Evolutionary conservation across 2,888 invertebrate species (phyloP), one percentile per base, ranked within the genome.

Genomic region (Koerneria pararmatus): DNA sequence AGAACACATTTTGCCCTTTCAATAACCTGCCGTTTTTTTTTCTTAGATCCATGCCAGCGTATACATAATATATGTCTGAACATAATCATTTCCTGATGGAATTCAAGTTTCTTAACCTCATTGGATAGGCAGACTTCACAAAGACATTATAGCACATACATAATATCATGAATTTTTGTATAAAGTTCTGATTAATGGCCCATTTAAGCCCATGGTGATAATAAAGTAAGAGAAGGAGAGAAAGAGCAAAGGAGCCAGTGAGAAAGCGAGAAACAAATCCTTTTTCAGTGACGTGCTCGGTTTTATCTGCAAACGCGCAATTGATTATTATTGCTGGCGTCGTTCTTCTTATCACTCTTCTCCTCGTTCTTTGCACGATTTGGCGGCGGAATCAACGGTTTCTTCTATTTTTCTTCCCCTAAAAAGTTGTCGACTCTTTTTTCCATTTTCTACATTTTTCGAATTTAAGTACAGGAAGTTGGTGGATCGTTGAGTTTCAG

Each of bases 401-500:
- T 27, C 24, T 58, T 32, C 0, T 58, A n/a, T 34, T 24, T 22
- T 22, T 32, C 24, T 6, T 31, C 3, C 4, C 31, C 19, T 37
- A 19, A 59, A 11, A 31, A 19, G 3, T 29, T 22, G 31, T n/a
- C 1, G 29, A 48, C 48, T 29, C 60, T 19, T 35, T 22, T 19
- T 22, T 27, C 24, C 27, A 8, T 60, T 32, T 66, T 78, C 51
- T 57, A 78, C 76, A 49, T n/a, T n/a, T n/a, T 58, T 82, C 29
- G 80, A 82, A 62, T 79, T 80, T 69, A 78, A 79, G 46, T 82
- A 82, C 67, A 78, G 75, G 41, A 69, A 79, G 41, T 62, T 81
- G 41, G 73, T 78, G 5, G 81, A 76, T n/a, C n/a, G n/a, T n/a
- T n/a, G n/a, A n/a, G n/a, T n/a, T n/a, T n/a, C n/a, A n/a, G n/a